Evolutionary conservation across 2,113 vertebrate genomes (phyloP), one percentile per base, ranked within the genome.

Genomic region (Ictalurus punctatus): DNA sequence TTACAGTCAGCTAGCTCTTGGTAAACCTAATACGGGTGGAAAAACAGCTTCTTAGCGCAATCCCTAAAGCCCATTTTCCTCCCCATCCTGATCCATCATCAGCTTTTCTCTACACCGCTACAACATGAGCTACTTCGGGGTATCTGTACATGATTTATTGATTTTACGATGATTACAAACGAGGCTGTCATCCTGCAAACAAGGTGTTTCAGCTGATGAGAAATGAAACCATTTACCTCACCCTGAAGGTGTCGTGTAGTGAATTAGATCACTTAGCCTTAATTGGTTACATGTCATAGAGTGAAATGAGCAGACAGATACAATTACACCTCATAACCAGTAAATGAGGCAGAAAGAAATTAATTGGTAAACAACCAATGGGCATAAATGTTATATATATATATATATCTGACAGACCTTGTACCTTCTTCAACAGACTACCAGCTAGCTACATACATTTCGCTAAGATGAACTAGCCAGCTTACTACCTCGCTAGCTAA

Each of bases 81-180:
- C 34, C n/a, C 12, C 37, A 58, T 78, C 14, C 58, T 61, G 30
- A 83, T 83, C 58, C 21, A 83, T 61, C 56, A 83, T 40, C 25
- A 6, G 19, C 61, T 40, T 65, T 81, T 83, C 14, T 83, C 21
- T 61, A 61, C 65, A 54, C 83, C 44, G n/a, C 40, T 59, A 90
- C 67, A 34, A 23, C 58, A 37, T 17, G 30, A 78, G 44, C 54
- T 84, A 89, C 40, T 67, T 79, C 25, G 40, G n/a, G 25, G 86
- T 83, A 40, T 63, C 83, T 83, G 71, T 30, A 87, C 21, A 14
- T 79, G 56, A 91, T 88, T 89, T 84, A 91, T 86, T 84, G 90
- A 91, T 87, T 89, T 85, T 83, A 88, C 86, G 83, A 88, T 86
- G 86, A 86, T 86, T 88, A 90, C 88, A 91, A 90, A 91, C 48